Evolutionary conservation across 2,888 invertebrate genomes (phyloP), one percentile per base, ranked within the genome.

Genomic region (Sarcophaga rosellei): DNA sequence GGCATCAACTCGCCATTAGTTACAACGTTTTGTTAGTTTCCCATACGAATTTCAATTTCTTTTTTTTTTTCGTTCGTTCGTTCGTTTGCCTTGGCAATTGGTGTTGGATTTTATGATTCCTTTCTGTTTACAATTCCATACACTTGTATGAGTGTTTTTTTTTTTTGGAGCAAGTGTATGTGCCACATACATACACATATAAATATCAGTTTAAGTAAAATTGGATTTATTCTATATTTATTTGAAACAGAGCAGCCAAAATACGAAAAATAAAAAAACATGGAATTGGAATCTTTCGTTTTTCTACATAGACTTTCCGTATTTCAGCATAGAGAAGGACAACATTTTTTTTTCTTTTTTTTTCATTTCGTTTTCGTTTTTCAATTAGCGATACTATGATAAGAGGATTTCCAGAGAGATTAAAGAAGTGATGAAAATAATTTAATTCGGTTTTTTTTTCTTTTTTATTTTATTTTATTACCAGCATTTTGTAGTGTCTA

Each of bases 381-480:
- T 86, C 86, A 86, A 86, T 86, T 86, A 86, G 84, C 84, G 74
- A 65, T 77, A 70, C 81, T 62, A 57, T 81, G 86, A 84, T 83
- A 86, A 86, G 84, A 84, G 86, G 86, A 86, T 86, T 86, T 86
- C 61, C 74, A 65, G 73, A 78, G 75, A 81, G 86, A 86, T 86
- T 86, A 86, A 81, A 81, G 57, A 81, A 81, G 81, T 84, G 86
- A 78, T 84, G 81, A 81, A 84, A 84, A 84, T 86, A 86, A 86
- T 86, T 84, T 81, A 66, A 84, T 86, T 84, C 53, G 35, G 35
- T 8, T 73, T 63, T 79, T 75, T 4, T 17, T 73, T 62, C 72
- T 63, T 77, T 44, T 74, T 63, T 69, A 53, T 20, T 47, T 75
- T 35, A 66, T 75, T 81, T 75, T 81, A 53, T 78, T 25, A 78